These are phyloP conservation scores for Rhipidura dahli DNA, from an alignment of 2,113 vertebrate genomes.

Conservation along the genomic window DNA sequence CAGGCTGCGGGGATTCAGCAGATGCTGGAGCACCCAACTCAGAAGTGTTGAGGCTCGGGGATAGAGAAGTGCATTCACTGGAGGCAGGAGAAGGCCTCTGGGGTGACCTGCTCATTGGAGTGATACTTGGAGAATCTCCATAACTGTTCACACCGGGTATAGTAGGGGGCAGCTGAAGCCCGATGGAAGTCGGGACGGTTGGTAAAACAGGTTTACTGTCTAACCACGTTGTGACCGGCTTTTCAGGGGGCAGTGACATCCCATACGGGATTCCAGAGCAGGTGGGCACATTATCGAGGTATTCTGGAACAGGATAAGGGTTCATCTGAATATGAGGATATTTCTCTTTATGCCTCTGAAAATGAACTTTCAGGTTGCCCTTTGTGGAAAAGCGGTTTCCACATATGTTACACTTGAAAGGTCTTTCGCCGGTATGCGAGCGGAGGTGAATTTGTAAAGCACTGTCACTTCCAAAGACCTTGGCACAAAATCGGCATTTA, in stretches of 20 bases:
- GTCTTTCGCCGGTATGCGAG: slow-evolving; percentile 96
- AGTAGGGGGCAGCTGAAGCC: slow-evolving; percentile 91
- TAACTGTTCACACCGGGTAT: slow-evolving; percentile 81
- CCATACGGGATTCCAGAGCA: slow-evolving; percentile 98
- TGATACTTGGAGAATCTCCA: slow-evolving; percentile 88
- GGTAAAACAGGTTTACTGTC: slow-evolving; percentile 95
- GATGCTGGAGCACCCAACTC: slow-evolving; percentile 75
- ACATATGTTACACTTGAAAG: slow-evolving; percentile 98
- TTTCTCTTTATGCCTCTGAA: slow-evolving; percentile 99
- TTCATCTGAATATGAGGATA: slow-evolving; percentile 99
- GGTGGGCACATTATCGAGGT: slow-evolving; percentile 98
- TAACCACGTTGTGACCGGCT: slow-evolving; percentile 96
- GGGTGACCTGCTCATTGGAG: slow-evolving; percentile 90
- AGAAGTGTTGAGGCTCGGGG: slow-evolving; percentile 84
- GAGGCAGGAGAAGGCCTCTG: slow-evolving; percentile 93
- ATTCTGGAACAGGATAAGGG: slow-evolving; percentile 97
- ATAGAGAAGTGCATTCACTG: slow-evolving; percentile 93
- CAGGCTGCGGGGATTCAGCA: slow-evolving; percentile 82
- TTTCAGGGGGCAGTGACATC: slow-evolving; percentile 96
- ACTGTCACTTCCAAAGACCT: slow-evolving; percentile 98
- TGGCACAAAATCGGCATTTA: slow-evolving; percentile 98
- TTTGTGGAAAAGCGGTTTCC: slow-evolving; percentile 99
- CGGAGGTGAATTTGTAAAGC: slow-evolving; percentile 98
- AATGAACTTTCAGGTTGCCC: slow-evolving; percentile 98
- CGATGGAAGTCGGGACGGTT: slow-evolving; percentile 84